These are phyloP conservation scores for Cavia aperea DNA, from an alignment of 2,113 vertebrate genomes.

Conservation along the genomic window DNA sequence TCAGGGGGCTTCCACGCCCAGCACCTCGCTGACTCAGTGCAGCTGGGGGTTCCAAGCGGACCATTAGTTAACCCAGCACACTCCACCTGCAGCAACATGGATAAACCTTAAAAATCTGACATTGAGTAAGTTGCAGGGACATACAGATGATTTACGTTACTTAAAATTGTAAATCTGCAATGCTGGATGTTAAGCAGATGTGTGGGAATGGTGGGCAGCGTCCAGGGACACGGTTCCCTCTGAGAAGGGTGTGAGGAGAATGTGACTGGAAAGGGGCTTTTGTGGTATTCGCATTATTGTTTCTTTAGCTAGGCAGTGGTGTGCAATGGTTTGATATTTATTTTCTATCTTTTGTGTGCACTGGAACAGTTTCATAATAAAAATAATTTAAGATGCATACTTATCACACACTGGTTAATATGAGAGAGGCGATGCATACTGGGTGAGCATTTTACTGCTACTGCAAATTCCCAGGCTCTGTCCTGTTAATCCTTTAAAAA, in stretches of 20 bases:
- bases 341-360: conserved; percentile 4
- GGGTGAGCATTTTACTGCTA: not conserved
- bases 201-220: not conserved
- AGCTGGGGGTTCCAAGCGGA: not conserved
- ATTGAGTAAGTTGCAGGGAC: not conserved
- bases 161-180: not conserved
- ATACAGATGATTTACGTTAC: not conserved
- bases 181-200: not conserved
- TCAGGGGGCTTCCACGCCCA: not conserved
- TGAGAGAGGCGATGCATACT: not conserved
- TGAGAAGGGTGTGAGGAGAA: not conserved
- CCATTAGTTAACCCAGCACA: not conserved
- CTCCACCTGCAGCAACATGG: not conserved
- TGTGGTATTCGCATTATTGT: not conserved
- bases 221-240: not conserved
- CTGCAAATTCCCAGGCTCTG: not conserved
- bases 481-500: not conserved
- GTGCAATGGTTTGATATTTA: not conserved
- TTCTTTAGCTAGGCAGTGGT: not conserved
- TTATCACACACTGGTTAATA: not conserved
- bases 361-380: not conserved
- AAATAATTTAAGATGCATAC: not conserved
- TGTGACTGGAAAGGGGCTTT: not conserved
- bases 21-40: not conserved
- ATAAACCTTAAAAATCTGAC: not conserved